phyloP scores from a whole-genome alignment of 2,113 vertebrate genomes.

The rat (Rattus norvegicus) region GRCr8 NC_086038.1:36529001-36529500 shows the following conservation, averaged over 20 bases:
- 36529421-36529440: neutral
- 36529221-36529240: constrained; percentile 39
- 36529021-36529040: neutral
- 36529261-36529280: neutral
- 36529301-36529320: neutral
- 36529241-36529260: neutral
- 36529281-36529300: neutral
- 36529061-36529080: neutral
- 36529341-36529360: neutral
- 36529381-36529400: neutral
- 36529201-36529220: neutral
- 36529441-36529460: neutral
- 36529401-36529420: neutral
- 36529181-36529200: neutral
- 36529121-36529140: neutral
- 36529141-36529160: constrained; percentile 5
- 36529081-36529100: neutral
- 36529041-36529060: neutral
- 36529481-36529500: neutral
- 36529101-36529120: constrained; percentile 8
- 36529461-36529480: neutral
- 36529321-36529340: neutral
- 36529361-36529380: neutral
- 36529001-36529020: neutral
- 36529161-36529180: neutral